Conservation (phyloP, 2,797 vertebrate species). For the Smutsia temminckii region DNA sequence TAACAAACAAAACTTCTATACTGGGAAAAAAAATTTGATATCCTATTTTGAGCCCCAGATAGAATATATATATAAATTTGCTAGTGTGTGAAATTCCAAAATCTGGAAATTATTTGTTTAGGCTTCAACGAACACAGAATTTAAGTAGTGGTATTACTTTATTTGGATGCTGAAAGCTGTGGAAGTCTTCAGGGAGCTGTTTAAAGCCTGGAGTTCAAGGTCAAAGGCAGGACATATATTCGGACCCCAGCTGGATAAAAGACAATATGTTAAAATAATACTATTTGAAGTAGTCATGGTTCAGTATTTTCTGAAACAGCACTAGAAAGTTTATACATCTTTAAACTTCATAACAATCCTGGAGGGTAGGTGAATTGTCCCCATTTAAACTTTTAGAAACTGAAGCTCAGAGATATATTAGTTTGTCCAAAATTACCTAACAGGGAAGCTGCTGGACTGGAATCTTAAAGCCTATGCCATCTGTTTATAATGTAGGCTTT, state of each 20-base stretch:
- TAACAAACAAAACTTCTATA: not conserved
- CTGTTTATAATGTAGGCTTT: not conserved
- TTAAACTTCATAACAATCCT: not conserved
- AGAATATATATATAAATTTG: not conserved
- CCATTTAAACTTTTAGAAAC: constrained; percentile 16
- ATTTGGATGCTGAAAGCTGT: not conserved
- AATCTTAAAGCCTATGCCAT: not conserved
- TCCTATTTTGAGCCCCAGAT: not conserved
- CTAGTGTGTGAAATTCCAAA: not conserved
- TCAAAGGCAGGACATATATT: not conserved
- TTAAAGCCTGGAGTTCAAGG: not conserved
- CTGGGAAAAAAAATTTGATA: not conserved
- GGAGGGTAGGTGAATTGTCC: not conserved
- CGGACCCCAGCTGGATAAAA: not conserved
- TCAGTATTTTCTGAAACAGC: not conserved
- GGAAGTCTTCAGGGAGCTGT: not conserved
- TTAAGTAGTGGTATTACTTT: not conserved
- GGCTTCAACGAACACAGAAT: not conserved
- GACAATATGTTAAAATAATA: not conserved
- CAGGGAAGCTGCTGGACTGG: not conserved
- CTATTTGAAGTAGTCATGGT: not conserved
- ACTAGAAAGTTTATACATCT: not conserved
- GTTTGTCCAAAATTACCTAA: not conserved
- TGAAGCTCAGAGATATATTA: not conserved
- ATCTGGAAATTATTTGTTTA: not conserved